phyloP scores from a whole-genome alignment of 2,797 vertebrate genomes.

The Delichon dasypus region DNA sequence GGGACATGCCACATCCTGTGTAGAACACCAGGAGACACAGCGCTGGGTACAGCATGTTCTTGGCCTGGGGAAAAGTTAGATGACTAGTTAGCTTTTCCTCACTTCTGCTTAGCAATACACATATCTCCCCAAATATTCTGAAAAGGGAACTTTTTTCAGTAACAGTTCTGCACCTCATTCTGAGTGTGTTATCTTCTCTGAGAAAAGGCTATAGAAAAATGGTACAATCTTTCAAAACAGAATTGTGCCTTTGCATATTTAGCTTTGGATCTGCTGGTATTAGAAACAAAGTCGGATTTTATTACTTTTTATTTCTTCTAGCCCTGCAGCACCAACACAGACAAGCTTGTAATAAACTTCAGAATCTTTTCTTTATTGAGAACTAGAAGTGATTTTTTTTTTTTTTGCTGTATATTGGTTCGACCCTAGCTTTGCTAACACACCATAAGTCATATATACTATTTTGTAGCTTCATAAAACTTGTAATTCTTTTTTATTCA shows the following conservation, averaged over 20 bases:
- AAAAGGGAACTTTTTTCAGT: background rate
- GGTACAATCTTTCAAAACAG: slow-evolving; percentile 8
- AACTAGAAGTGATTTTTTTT: background rate
- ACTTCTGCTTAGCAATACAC: background rate
- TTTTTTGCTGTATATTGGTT: background rate
- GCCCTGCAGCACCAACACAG: slow-evolving; percentile 51
- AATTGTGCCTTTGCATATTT: background rate
- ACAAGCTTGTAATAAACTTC: slow-evolving; percentile 36
- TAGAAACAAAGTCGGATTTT: slow-evolving; percentile 48
- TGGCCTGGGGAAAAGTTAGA: background rate
- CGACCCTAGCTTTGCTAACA: background rate
- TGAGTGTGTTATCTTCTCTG: background rate
- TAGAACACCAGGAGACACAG: background rate
- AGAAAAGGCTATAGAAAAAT: background rate
- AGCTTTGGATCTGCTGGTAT: slow-evolving; percentile 39
- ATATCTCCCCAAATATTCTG: background rate
- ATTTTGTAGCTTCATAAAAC: background rate
- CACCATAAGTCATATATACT: background rate
- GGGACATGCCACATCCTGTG: rapidly evolving
- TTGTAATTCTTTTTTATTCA: background rate
- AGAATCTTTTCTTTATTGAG: slow-evolving; percentile 27
- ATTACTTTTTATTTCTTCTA: slow-evolving; percentile 46
- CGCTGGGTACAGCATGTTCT: rapidly evolving
- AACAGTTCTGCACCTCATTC: background rate
- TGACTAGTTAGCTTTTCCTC: background rate